Evolutionary conservation across 2,797 vertebrate genomes (phyloP), one percentile per base, ranked within the genome.

Genomic region (Pipistrellus pipistrellus): DNA sequence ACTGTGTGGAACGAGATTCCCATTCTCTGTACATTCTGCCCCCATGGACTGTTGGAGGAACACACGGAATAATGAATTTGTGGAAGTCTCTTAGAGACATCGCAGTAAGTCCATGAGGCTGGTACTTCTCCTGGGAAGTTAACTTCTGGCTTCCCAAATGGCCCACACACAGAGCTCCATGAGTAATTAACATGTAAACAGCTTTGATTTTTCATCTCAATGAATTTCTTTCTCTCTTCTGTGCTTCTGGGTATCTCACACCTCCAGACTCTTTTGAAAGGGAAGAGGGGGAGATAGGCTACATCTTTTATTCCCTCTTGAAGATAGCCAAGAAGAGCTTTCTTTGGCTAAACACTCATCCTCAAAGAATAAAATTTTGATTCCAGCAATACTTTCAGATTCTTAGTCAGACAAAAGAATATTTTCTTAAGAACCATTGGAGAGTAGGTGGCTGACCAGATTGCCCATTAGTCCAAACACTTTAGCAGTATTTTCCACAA

Each of bases 101-200:
- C 66, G 21, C 62, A 93, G 68, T 80, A 94, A 85, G 81, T 84
- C 66, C 85, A 83, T n/a, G 85, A 93, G 68, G 51, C 38, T 73
- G 68, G 32, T 86, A 95, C 93, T 87, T 95, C 91, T 96, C 89
- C 66, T 72, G 73, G 68, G 91, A 92, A 95, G 91, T 89, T 38
- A 78, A 82, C 25, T 87, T 83, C 55, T 53, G 15, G 8, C 21
- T 87, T 95, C 68, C 89, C 62, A 82, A 93, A 88, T 78, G 77
- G 77, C 85, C 38, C 17, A 21, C 30, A 25, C 11, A 71, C 46
- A 75, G 80, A 91, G 73, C 72, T 94, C 62, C 59, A 11, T 13
- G 57, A 90, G 84, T 66, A 91, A 93, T 90, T 91, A 89, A 75
- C 5, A 8, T 85, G 87, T 82, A 92, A 96, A 95, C 66, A 68